Conservation (phyloP, 2,888 invertebrate genomes). For the Cybosia mesomella region DNA sequence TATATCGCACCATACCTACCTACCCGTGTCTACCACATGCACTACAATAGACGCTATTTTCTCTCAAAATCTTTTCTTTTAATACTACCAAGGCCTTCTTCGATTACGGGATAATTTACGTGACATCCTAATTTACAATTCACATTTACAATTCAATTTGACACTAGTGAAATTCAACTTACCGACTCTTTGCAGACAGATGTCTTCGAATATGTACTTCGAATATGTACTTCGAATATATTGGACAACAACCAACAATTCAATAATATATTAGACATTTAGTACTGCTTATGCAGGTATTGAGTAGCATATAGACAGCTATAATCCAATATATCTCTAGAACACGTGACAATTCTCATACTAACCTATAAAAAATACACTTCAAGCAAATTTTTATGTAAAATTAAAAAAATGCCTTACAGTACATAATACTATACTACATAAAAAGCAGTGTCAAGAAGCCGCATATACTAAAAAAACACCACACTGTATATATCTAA, state of each 20-base stretch:
- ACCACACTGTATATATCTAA: too few species aligned
- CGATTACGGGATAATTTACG: neutral
- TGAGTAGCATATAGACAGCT: neutral
- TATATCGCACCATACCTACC: neutral
- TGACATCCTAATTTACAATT: neutral
- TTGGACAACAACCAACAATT: neutral
- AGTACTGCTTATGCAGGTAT: neutral
- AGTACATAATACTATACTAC: neutral
- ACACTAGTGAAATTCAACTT: neutral
- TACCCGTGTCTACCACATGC: neutral
- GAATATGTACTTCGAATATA: too few species aligned
- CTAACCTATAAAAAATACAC: neutral
- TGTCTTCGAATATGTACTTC: too few species aligned
- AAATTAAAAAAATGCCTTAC: neutral
- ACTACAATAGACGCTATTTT: neutral
- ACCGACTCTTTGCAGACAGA: neutral
- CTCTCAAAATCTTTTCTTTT: neutral
- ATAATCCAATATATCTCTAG: neutral
- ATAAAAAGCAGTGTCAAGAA: neutral
- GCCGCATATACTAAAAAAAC: neutral
- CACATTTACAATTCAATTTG: neutral
- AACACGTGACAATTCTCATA: neutral
- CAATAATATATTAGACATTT: slow-evolving; percentile 1
- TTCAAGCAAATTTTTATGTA: neutral
- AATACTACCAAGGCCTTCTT: slow-evolving; percentile 4